A percentile compares a stretch with the other conserved stretches of the same genome.
phyloP scores from a whole-genome alignment of 2,888 invertebrate species.

The Endomychus coccineus region DNA sequence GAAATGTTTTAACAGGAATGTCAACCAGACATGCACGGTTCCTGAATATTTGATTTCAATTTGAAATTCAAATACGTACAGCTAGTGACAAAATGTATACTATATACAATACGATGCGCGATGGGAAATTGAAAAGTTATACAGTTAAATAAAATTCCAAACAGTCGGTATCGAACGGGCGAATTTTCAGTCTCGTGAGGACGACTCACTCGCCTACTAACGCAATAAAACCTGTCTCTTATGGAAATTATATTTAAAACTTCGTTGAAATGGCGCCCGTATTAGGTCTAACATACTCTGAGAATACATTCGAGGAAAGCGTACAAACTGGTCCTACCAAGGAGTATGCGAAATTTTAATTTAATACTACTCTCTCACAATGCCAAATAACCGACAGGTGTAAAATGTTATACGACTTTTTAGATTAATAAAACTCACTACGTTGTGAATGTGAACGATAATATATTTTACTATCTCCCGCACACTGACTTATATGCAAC shows the following conservation, averaged over 20 bases:
- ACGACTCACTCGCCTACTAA: conserved; percentile 29
- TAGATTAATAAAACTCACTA: too few species aligned
- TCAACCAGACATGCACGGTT: conserved; percentile 34
- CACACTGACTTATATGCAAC: too few species aligned
- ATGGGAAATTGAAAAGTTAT: conserved; percentile 41
- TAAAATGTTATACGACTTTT: too few species aligned
- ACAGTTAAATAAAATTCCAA: conserved; percentile 38
- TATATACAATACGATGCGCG: conserved; percentile 31
- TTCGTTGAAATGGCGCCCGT: conserved; percentile 16
- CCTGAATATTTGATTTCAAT: conserved; percentile 42
- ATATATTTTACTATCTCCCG: too few species aligned
- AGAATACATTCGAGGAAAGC: conserved; percentile 8
- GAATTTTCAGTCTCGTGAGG: conserved; percentile 28
- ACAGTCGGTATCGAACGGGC: conserved; percentile 25
- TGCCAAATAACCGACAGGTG: too few species aligned
- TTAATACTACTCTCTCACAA: too few species aligned
- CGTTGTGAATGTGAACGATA: too few species aligned
- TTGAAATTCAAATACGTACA: conserved; percentile 39
- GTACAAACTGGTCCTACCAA: too few species aligned
- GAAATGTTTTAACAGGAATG: conserved; percentile 37
- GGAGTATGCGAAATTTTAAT: too few species aligned
- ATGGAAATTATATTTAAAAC: conserved; percentile 34
- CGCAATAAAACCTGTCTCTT: conserved; percentile 35
- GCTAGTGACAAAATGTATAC: conserved; percentile 29
- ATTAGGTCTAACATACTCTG: conserved; percentile 6